A percentile compares a stretch with the other conserved stretches of the same genome.
Conservation (phyloP, 2,888 invertebrate genomes). For the Oxycera nigricornis region DNA sequence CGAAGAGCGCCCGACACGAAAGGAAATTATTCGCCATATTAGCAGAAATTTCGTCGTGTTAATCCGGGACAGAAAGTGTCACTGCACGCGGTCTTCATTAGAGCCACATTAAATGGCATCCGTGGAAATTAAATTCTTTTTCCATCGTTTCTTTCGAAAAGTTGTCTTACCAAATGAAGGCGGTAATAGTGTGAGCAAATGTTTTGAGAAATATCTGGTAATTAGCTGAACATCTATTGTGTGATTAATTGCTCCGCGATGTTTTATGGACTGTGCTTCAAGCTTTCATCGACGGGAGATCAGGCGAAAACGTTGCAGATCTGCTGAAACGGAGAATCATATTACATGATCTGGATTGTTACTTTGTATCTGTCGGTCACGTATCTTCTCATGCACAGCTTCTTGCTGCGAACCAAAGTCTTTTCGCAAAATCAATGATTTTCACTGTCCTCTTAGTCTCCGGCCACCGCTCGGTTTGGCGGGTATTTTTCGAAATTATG, state of each 20-base stretch:
- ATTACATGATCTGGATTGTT: too few relatives aligned
- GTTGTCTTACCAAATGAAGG: background rate
- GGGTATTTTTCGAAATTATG: slow-evolving; percentile 30
- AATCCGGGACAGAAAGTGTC: background rate
- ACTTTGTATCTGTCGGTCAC: too few relatives aligned
- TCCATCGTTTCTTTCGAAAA: background rate
- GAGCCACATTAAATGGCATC: slow-evolving; percentile 19
- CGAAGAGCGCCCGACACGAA: background rate
- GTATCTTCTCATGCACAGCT: too few relatives aligned
- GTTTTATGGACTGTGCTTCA: background rate
- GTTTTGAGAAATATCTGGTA: background rate
- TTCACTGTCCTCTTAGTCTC: too few relatives aligned
- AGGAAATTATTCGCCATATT: slow-evolving; percentile 21
- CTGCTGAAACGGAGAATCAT: too few relatives aligned
- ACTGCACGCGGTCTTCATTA: slow-evolving; percentile 27
- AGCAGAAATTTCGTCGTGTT: slow-evolving; percentile 23
- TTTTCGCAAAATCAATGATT: too few relatives aligned
- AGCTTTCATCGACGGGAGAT: too few relatives aligned
- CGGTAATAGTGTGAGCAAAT: background rate
- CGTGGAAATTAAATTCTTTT: background rate
- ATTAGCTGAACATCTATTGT: background rate
- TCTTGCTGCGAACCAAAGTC: too few relatives aligned
- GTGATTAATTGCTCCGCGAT: background rate
- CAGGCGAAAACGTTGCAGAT: too few relatives aligned
- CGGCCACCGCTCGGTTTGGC: background rate